These are phyloP conservation scores for Coenonympha arcania DNA, from an alignment of 2,888 invertebrate genomes.

Conservation along the genomic window DNA sequence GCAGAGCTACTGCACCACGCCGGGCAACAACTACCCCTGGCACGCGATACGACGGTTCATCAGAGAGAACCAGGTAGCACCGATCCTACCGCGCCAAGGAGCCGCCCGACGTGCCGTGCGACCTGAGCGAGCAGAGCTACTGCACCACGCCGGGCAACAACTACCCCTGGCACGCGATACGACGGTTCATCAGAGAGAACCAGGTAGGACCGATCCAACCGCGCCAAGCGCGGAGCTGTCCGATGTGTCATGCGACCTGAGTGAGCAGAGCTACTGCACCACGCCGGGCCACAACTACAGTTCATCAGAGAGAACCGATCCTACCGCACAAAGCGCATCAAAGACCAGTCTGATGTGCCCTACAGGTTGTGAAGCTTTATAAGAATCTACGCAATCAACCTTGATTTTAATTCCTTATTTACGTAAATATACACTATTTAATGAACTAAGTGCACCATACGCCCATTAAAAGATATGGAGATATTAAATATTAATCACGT, in stretches of 20 bases:
- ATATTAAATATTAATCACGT: too few relatives aligned
- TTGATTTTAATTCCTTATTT: too few relatives aligned
- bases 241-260: slow-evolving; percentile 85
- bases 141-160: slow-evolving; percentile 86
- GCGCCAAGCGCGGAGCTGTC: slow-evolving; percentile 76
- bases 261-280: slow-evolving; percentile 83
- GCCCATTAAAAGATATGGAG: too few relatives aligned
- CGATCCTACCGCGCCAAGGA: neutral
- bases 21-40: neutral
- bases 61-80: neutral
- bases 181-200: slow-evolving; percentile 88
- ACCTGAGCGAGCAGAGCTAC: slow-evolving; percentile 82
- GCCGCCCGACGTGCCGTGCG: slow-evolving; percentile 77
- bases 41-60: neutral
- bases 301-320: slow-evolving; percentile 74
- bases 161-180: slow-evolving; percentile 93
- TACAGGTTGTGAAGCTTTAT: too few relatives aligned
- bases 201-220: slow-evolving; percentile 34
- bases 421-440: too few relatives aligned
- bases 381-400: too few relatives aligned
- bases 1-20: neutral
- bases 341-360: neutral
- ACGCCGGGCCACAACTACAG: slow-evolving; percentile 84
- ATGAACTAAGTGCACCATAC: too few relatives aligned
- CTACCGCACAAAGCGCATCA: slow-evolving; percentile 70